Conservation (phyloP, 1,140 invertebrate genomes). For the Megalonaias nervosa region DNA sequence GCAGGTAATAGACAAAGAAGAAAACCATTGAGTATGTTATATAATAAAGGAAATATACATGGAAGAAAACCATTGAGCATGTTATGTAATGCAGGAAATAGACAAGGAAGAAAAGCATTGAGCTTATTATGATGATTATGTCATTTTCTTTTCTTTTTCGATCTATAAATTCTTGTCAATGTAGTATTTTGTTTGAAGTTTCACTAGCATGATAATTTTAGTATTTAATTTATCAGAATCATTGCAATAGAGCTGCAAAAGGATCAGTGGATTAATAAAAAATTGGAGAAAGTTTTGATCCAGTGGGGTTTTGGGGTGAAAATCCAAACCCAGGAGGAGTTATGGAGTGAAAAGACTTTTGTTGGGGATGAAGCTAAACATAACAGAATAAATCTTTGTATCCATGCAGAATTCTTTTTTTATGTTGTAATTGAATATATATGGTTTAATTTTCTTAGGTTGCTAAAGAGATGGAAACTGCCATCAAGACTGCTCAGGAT, state of each 20-base stretch:
- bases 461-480: conserved; percentile 50
- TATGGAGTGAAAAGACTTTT: neutral
- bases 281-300: neutral
- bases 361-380: neutral
- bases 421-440: neutral
- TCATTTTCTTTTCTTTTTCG: too few relatives aligned
- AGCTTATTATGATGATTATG: too few relatives aligned
- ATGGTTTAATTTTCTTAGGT: conserved; percentile 46
- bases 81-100: too few relatives aligned
- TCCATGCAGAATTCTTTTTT: neutral
- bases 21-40: too few relatives aligned
- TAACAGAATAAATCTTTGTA: neutral
- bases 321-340: neutral
- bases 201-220: too few relatives aligned
- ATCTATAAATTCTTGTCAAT: too few relatives aligned
- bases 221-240: too few relatives aligned
- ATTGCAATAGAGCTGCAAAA: neutral
- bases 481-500: conserved; percentile 56
- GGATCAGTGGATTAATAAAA: neutral
- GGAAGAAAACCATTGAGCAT: too few relatives aligned
- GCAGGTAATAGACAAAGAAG: too few relatives aligned
- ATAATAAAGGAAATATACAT: too few relatives aligned
- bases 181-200: too few relatives aligned
- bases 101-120: too few relatives aligned
- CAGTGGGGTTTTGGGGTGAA: neutral